Conservation (phyloP, 2,888 invertebrate species). For the Bugula neritina region DNA sequence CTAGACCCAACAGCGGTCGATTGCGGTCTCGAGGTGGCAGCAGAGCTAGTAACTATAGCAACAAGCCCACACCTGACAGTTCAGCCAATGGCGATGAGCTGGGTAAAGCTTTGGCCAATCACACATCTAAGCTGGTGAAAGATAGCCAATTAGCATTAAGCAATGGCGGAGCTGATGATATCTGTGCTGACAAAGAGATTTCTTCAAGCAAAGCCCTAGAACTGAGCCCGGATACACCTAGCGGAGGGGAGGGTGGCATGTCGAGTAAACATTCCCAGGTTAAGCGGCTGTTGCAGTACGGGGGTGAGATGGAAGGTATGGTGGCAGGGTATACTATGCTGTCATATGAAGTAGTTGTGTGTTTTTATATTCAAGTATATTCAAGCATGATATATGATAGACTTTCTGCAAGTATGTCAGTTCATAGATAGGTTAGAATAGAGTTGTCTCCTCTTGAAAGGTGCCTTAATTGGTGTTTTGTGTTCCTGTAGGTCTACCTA, state of each 20-base stretch:
- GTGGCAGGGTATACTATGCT: too few relatives aligned
- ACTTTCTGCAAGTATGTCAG: too few relatives aligned
- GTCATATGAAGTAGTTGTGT: too few relatives aligned
- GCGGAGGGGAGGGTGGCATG: neutral
- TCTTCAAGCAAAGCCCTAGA: neutral
- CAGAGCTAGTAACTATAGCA: constrained; percentile 25
- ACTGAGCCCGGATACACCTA: neutral
- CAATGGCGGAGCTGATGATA: neutral
- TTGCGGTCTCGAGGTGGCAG: neutral
- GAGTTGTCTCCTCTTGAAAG: too few relatives aligned
- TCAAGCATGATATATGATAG: too few relatives aligned
- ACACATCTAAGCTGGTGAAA: neutral
- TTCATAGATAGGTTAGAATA: too few relatives aligned
- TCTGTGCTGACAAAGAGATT: neutral
- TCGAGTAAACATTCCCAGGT: neutral
- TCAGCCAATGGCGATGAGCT: constrained; percentile 16
- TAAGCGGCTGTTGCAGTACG: neutral
- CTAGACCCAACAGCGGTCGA: constrained; percentile 18
- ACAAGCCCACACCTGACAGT: constrained; percentile 14
- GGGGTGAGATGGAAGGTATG: neutral
- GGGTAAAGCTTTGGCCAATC: constrained; percentile 4
- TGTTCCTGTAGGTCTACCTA: constrained; percentile 11
- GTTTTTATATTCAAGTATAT: too few relatives aligned
- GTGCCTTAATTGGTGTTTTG: too few relatives aligned
- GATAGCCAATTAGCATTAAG: neutral